Conservation (phyloP, 2,797 vertebrate genomes). For the Sebastes nivosus region DNA sequence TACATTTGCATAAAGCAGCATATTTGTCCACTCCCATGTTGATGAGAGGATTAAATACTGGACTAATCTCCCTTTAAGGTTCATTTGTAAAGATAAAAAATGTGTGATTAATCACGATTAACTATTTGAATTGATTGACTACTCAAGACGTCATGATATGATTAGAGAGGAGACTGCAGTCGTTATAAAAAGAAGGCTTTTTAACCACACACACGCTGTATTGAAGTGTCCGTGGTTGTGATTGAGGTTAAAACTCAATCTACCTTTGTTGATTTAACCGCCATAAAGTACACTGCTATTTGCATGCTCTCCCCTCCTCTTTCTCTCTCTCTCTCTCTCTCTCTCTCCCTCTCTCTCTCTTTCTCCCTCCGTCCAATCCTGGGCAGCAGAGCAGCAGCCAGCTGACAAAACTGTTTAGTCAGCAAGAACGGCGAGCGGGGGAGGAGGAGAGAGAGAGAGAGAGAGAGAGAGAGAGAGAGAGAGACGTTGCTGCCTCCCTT, state of each 20-base stretch:
- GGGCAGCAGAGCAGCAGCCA: constrained; percentile 66
- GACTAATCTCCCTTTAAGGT: no score
- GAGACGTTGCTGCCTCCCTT: neutral
- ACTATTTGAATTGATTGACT: no score
- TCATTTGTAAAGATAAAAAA: no score
- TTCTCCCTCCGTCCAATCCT: neutral
- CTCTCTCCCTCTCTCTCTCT: neutral
- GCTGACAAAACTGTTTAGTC: constrained; percentile 89
- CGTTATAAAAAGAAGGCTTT: neutral
- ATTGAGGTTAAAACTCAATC: constrained; percentile 46
- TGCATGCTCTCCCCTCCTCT: constrained; percentile 1
- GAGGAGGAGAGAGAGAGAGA: constrained; percentile 17
- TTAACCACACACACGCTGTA: neutral
- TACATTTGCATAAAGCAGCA: no score
- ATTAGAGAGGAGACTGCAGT: no score
- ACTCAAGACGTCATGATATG: no score
- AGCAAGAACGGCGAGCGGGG: constrained; percentile 74
- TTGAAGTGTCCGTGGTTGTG: neutral
- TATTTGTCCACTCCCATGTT: no score
- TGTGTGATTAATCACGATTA: no score
- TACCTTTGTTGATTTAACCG: constrained; percentile 39
- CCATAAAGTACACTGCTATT: constrained; percentile 15
- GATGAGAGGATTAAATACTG: no score
- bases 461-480: neutral
- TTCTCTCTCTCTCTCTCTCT: neutral